Base-by-base conservation (phyloP, 2,113 vertebrate genomes). In the Passer montanus region DNA sequence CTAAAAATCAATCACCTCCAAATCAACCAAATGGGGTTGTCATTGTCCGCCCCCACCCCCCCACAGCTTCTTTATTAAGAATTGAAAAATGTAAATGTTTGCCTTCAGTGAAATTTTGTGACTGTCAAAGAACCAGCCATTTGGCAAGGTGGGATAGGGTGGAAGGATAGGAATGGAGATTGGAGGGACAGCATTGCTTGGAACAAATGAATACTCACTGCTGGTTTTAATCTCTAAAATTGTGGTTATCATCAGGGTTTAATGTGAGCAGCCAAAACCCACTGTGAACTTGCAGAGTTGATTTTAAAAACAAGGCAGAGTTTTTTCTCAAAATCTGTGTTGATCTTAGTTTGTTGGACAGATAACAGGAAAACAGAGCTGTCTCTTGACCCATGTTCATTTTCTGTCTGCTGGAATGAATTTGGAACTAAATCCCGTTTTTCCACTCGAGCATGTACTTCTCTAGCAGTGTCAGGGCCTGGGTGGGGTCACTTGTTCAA, bases 401-500 rank as follows among this genome's bases (percentile, higher is more conserved):
- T 97, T 96, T 97, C 80, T 95, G 88, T 83, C 95, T 94, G 96
- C 84, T 96, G 92, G 86, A 97, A 97, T 97, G 96, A 97, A 91
- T 79, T 97, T 97, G 97, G 97, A 97, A 95, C 93, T 75, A 75
- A 64, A 72, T 92, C 89, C 82, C 15, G 0, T 79, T 96, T 95
- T 96, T 97, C 93, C 93, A 95, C 89, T 90, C 91, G 79, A 95
- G 93, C 93, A 33, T 96, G 97, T 67, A 75, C 92, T 97, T 94
- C 58, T 96, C 77, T 59, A 81, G 91, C 96, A 84, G 87, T 94
- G 96, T 97, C 93, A 52, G 64, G 88, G 84, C 91, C 90, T 97
- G 98, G 97, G 97, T 98, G 98, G 97, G 94, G 97, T 97, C 56
- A 44, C 50, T 96, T 96, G 47, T 97, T 97, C 89, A 93, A 66